phyloP scores from a whole-genome alignment of 2,113 vertebrate species.

The Daboia siamensis region DNA sequence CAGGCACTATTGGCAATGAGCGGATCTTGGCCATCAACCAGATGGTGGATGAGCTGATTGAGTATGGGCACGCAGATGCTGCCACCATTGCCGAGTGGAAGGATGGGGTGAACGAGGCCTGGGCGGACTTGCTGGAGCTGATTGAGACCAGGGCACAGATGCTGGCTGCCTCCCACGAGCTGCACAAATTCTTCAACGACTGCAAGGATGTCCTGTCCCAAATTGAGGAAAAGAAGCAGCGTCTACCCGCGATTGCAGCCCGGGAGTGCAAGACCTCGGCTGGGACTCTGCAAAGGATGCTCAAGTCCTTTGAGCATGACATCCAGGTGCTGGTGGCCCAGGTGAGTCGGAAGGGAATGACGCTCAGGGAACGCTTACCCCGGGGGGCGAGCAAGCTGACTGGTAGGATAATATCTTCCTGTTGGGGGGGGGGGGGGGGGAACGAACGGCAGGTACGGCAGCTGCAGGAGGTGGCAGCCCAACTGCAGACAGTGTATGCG shows the following conservation, averaged over 20 bases:
- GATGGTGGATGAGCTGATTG: conserved; percentile 96
- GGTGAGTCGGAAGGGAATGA: conserved; percentile 54
- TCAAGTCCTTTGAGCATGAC: conserved; percentile 89
- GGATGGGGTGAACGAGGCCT: conserved; percentile 91
- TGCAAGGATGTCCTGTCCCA: conserved; percentile 85
- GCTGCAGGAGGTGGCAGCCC: conserved; percentile 90
- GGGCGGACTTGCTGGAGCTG: conserved; percentile 92
- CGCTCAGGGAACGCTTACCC: background rate
- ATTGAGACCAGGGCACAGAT: conserved; percentile 93
- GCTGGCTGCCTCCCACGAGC: conserved; percentile 87
- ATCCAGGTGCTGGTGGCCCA: conserved; percentile 89
- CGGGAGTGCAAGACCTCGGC: conserved; percentile 76
- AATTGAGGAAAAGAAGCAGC: conserved; percentile 86
- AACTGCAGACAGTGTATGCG: conserved; percentile 90
- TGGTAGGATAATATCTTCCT: background rate
- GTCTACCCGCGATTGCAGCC: conserved; percentile 79
- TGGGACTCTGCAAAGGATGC: conserved; percentile 81
- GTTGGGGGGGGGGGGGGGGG: background rate
- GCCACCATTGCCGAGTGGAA: conserved; percentile 96
- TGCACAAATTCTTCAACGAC: conserved; percentile 94
- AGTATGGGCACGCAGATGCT: conserved; percentile 88
- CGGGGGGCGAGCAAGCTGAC: too few species aligned
- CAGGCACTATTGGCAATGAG: conserved; percentile 83
- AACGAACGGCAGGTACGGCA: conserved; percentile 78
- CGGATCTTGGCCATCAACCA: conserved; percentile 89